Evolutionary conservation across 1,140 invertebrate species (phyloP).

Genomic region (Dendroctonus ponderosae): DNA sequence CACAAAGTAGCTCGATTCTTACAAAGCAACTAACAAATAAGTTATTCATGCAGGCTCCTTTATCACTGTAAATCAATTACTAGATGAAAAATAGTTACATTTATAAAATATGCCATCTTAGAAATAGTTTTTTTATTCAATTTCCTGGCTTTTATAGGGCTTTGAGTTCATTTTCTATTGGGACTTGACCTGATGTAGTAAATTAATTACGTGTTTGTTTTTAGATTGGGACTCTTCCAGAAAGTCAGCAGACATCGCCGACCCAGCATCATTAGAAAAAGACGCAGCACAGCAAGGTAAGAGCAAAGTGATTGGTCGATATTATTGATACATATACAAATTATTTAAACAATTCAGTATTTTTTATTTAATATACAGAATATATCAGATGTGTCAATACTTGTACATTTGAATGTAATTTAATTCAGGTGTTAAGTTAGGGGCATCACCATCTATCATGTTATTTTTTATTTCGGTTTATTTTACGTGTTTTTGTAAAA

Average conservation of each 20-base stretch:
- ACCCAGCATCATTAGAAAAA: slow-evolving; percentile 30
- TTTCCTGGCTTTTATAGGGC: too few species aligned
- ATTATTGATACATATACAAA: not conserved
- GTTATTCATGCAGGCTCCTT: too few species aligned
- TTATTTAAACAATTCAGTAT: not conserved
- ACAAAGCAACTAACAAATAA: too few species aligned
- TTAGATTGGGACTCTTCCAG: slow-evolving; percentile 47
- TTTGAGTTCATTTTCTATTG: too few species aligned
- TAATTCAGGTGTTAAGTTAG: slow-evolving; percentile 18
- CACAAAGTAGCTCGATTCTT: too few species aligned
- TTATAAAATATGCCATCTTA: too few species aligned
- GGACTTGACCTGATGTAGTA: too few species aligned
- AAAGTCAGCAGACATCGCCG: slow-evolving; percentile 29
- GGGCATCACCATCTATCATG: slow-evolving; percentile 36
- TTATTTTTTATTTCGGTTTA: slow-evolving; percentile 28
- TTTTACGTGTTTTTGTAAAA: slow-evolving; percentile 11
- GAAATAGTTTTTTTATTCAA: too few species aligned
- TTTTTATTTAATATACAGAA: slow-evolving; percentile 1
- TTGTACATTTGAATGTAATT: not conserved
- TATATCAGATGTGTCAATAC: not conserved
- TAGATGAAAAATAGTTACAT: too few species aligned
- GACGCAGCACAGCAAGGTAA: slow-evolving; percentile 48
- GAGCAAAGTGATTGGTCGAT: not conserved
- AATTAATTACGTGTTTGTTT: slow-evolving; percentile 30
- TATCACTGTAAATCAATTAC: too few species aligned